These are phyloP conservation scores for Chelmon rostratus DNA, from an alignment of 2,797 vertebrate genomes.

Conservation along the genomic window DNA sequence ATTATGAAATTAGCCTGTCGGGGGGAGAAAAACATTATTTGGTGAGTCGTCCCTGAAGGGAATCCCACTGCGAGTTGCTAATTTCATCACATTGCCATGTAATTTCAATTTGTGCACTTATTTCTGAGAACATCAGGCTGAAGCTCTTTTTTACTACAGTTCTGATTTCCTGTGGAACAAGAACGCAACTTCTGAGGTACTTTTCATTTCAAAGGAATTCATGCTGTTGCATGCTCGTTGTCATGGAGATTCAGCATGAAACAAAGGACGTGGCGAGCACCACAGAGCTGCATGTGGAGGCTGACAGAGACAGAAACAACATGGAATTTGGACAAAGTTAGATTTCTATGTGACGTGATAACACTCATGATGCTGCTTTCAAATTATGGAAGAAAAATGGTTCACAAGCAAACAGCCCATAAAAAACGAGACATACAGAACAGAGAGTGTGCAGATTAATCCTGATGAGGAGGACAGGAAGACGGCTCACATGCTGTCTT, in stretches of 20 bases:
- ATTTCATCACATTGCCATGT: conserved; percentile 59
- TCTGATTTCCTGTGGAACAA: conserved; percentile 1
- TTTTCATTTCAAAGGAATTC: neutral
- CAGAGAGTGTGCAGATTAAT: too few species aligned
- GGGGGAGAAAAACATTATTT: conserved; percentile 74
- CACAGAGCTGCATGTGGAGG: too few species aligned
- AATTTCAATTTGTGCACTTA: conserved; percentile 46
- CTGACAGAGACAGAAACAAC: too few species aligned
- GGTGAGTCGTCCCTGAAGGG: conserved; percentile 63
- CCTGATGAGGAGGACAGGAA: too few species aligned
- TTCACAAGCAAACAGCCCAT: too few species aligned
- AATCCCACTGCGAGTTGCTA: conserved; percentile 39
- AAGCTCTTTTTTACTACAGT: neutral
- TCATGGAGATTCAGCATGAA: neutral
- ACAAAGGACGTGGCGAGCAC: neutral
- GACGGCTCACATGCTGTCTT: too few species aligned
- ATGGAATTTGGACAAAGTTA: too few species aligned
- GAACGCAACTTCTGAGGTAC: neutral
- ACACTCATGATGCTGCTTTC: too few species aligned
- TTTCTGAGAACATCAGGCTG: conserved; percentile 18
- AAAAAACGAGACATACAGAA: too few species aligned
- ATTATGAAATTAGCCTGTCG: conserved; percentile 85
- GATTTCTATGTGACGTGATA: too few species aligned
- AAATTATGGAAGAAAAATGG: too few species aligned
- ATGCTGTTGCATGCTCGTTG: neutral